Evolutionary conservation across 2,888 invertebrate genomes (phyloP), one percentile per base, ranked within the genome.

Genomic region (Hypena proboscidalis): DNA sequence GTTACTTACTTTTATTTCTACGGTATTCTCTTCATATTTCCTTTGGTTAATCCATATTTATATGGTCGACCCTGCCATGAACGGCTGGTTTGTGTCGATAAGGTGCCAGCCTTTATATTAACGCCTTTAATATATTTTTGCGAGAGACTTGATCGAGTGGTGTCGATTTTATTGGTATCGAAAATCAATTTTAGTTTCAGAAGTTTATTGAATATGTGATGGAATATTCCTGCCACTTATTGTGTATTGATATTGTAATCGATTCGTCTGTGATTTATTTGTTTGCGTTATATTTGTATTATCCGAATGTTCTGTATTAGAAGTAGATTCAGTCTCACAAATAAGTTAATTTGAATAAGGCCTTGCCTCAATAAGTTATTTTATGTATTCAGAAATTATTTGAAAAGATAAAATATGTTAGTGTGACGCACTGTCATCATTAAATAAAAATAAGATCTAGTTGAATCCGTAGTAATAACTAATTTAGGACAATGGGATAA

Each of bases 21-120:
- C 62, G 63, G 58, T 74, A 64, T 74, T 66, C 46, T 50, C 74
- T 73, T 81, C 77, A 83, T 83, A 85, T 83, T 85, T 83, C 74
- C 77, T 64, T 73, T 66, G 54, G 70, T 72, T 86, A 85, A 85
- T 86, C 86, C 85, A 85, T 85, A 86, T 88, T 88, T 85, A 89
- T 85, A 78, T 70, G 75, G 76, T 80, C 75, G 82, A 80, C 84
- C 85, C 82, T 68, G 66, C 65, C 55, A 63, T 59, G 51, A 72
- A 64, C 76, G 81, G 64, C 61, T 62, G 64, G 47, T 63, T 48
- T 60, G 43, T 50, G 46, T 46, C 61, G 60, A 62, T 63, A 62
- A 62, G 56, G 48, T 46, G 20, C 39, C 29, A 47, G 38, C 50
- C 46, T 79, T 62, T 62, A 63, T 59, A 59, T 41, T 55, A 63